Percentiles rank a stretch among this genome's conserved stretches.
Evolutionary conservation across 2,888 invertebrate genomes (phyloP).

Genomic region (Oconnorella tubifera): DNA sequence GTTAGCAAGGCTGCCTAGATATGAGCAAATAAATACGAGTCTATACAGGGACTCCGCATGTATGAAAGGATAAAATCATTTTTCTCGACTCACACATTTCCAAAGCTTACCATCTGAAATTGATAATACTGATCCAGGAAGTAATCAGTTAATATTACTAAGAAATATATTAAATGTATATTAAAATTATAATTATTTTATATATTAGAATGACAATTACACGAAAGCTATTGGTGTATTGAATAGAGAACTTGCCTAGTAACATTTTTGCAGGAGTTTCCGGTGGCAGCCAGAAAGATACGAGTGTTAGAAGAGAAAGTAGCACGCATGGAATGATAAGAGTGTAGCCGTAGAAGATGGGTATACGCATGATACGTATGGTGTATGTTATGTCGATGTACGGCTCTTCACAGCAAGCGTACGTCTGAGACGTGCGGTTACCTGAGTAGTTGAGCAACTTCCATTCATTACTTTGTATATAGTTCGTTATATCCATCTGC

Average conservation of each 20-base stretch:
- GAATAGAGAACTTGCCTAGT: slow-evolving; percentile 48
- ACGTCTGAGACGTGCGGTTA: slow-evolving; percentile 42
- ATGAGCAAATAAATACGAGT: no score
- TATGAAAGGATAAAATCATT: no score
- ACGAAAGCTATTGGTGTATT: background rate
- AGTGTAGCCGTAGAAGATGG: slow-evolving; percentile 54
- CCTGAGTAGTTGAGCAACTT: slow-evolving; percentile 46
- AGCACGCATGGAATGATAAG: slow-evolving; percentile 57
- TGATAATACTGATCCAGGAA: no score
- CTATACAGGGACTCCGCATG: no score
- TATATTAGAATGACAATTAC: background rate
- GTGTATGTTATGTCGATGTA: slow-evolving; percentile 52
- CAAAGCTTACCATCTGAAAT: no score
- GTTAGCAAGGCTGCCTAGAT: no score
- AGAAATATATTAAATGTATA: background rate
- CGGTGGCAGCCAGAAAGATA: slow-evolving; percentile 57
- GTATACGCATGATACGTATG: slow-evolving; percentile 43
- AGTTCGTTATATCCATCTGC: slow-evolving; percentile 42
- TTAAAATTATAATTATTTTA: background rate
- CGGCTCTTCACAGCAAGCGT: slow-evolving; percentile 49
- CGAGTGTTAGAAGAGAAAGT: slow-evolving; percentile 54
- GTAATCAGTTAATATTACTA: background rate
- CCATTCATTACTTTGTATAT: slow-evolving; percentile 55
- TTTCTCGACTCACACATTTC: no score
- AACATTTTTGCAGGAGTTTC: slow-evolving; percentile 57